Evolutionary conservation across 2,797 vertebrate genomes (phyloP), one percentile per base, ranked within the genome.

Genomic region (Cephalopachus bancanus): DNA sequence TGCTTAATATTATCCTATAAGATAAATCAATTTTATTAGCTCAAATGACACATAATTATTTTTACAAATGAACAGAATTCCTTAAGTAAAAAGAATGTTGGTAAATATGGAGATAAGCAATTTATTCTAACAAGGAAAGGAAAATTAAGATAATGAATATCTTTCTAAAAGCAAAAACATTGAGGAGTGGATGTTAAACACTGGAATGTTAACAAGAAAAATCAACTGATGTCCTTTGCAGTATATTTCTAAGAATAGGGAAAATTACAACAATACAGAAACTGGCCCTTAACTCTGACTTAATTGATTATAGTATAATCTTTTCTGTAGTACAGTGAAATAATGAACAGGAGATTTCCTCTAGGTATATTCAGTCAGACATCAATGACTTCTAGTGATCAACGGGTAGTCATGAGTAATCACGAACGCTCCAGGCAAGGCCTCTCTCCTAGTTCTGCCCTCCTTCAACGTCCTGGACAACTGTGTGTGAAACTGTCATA

Each of bases 1-100:
- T 98, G 78, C 19, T 96, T 89, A 98, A 96, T 0, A 44, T 78
- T 74, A 97, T 15, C 92, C 97, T 98, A 79, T 0, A 26, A 92
- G 6, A 69, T 16, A 97, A 89, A 93, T 7, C 49, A 0, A 0
- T 0, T 9, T n/a, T 94, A 95, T 78, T 81, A 51, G n/a, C 24
- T 71, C 10, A 74, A 59, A 44, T 83, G 17, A 91, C 90, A 49
- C 49, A n/a, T 30, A 88, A 37, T 89, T 83, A 71, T 85, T 89
- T 93, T 78, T 91, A 76, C 11, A 87, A 89, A 83, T 79, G 24
- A 91, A 33, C 59, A 16, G 10, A 60, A 75, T 86, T 74, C 57
- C 17, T 88, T n/a, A 69, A 11, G 15, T 79, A 84, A 69, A 95
- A 93, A 74, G 33, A 24, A 90, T 74, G 14, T 28, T 79, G 53